Evolutionary conservation across 2,888 invertebrate genomes (phyloP), one percentile per base, ranked within the genome.

Genomic region (Adelognathus sp.): DNA sequence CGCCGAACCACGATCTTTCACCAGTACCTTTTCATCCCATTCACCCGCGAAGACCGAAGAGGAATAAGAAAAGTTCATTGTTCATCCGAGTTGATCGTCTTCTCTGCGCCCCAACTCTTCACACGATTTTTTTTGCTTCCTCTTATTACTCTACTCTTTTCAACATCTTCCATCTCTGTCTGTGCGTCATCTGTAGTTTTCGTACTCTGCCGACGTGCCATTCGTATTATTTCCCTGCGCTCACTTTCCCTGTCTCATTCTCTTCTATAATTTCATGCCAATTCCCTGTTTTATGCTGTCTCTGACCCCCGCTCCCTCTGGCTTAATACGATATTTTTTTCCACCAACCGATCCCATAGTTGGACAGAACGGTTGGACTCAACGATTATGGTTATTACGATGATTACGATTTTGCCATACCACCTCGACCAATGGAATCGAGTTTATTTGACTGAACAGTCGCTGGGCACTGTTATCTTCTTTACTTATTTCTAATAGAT

Each of bases 311-410:
- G 16, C 9, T 29, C 29, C 36, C 36, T 63, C 29, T 11, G 11
- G n/a, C 50, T 63, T 67, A 46, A 52, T 14, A 46, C 31, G n/a
- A n/a, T n/a, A n/a, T 67, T 63, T 69, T 27, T 33, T 72, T 16
- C 39, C 63, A 74, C 70, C 69, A 60, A 60, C 31, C 50, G 31
- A 76, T 61, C 58, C 33, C 29, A 63, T 58, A 61, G 73, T 70
- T 72, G 73, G 74, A 79, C 70, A 52, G 60, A 76, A 67, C 52
- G 69, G 39, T 33, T 39, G 36, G 67, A 71, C 66, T 54, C 61
- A 79, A 71, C 54, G 72, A 72, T 81, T 77, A 80, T 60, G 72
- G 54, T 77, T 75, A 75, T 75, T 80, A 66, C 75, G 63, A 81
- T 74, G 79, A 81, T 81, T 76, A 74, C 63, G 79, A 76, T 79